Evolutionary conservation across 2,113 vertebrate species (phyloP).

Genomic region (Amblyopsis rosae): DNA sequence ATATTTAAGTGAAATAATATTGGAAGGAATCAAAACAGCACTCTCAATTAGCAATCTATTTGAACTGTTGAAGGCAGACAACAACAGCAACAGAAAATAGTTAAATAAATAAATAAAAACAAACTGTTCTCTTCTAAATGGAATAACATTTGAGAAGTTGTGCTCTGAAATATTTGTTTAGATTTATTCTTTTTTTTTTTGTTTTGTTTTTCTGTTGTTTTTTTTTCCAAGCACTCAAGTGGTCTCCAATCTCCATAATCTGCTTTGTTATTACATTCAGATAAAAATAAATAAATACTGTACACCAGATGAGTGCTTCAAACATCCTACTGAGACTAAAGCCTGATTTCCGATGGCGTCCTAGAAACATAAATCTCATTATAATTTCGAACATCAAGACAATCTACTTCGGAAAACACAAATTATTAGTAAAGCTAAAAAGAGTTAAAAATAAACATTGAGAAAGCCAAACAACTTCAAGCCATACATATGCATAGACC

Average conservation of each 20-base stretch:
- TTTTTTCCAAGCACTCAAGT: slow-evolving; percentile 21
- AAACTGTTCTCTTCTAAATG: background rate
- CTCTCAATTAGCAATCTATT: too few relatives aligned
- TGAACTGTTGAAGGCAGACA: too few relatives aligned
- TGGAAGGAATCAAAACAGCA: too few relatives aligned
- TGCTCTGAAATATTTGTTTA: background rate
- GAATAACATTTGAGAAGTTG: background rate
- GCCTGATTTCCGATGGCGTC: slow-evolving; percentile 76
- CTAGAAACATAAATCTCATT: slow-evolving; percentile 83
- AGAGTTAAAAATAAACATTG: slow-evolving; percentile 76
- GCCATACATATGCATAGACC: slow-evolving; percentile 74
- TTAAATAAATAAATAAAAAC: background rate
- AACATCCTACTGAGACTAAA: slow-evolving; percentile 76
- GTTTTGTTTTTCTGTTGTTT: slow-evolving; percentile 29
- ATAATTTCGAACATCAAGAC: slow-evolving; percentile 79
- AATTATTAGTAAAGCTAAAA: slow-evolving; percentile 74
- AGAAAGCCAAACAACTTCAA: slow-evolving; percentile 70
- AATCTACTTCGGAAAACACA: slow-evolving; percentile 74
- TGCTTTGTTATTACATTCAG: slow-evolving; percentile 68
- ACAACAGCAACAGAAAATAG: too few relatives aligned
- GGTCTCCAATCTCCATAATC: slow-evolving; percentile 51
- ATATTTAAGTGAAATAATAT: too few relatives aligned
- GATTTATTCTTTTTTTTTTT: slow-evolving; percentile 10
- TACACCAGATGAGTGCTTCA: slow-evolving; percentile 58
- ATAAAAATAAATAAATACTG: slow-evolving; percentile 37